Conservation (phyloP, 1,140 invertebrate genomes). For the Popillia japonica region DNA sequence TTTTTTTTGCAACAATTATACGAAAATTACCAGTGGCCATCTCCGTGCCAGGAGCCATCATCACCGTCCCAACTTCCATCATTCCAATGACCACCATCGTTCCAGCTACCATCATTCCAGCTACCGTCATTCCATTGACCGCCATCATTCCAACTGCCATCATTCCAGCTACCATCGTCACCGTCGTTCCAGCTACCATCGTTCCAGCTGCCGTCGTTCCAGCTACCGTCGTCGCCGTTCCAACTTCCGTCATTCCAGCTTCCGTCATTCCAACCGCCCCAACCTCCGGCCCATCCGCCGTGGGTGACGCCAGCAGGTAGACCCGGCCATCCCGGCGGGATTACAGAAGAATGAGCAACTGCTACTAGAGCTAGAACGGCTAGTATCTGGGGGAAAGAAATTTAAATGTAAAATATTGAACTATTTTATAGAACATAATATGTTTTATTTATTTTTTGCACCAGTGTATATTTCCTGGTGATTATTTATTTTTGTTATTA, state of each 20-base stretch:
- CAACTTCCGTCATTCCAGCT: neutral
- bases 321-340: slow-evolving; percentile 16
- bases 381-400: neutral
- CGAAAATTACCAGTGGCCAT: slow-evolving; percentile 12
- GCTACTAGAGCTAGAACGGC: neutral
- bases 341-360: neutral
- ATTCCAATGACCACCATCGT: slow-evolving; percentile 25
- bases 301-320: neutral
- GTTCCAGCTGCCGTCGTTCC: slow-evolving; percentile 11
- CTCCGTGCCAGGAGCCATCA: slow-evolving; percentile 7
- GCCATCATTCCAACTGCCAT: neutral
- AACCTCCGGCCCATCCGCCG: neutral
- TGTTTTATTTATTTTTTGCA: neutral
- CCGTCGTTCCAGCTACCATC: slow-evolving; percentile 2
- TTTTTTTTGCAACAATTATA: no score
- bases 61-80: slow-evolving; percentile 22
- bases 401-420: neutral
- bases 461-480: neutral
- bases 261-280: neutral
- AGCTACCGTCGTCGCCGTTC: neutral
- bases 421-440: no score
- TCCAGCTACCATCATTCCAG: slow-evolving; percentile 23
- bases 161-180: slow-evolving; percentile 8
- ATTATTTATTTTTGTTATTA: no score
- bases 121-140: slow-evolving; percentile 9